Base-by-base conservation (phyloP, 2,113 vertebrate genomes). In the Rhabdomys dilectus region DNA sequence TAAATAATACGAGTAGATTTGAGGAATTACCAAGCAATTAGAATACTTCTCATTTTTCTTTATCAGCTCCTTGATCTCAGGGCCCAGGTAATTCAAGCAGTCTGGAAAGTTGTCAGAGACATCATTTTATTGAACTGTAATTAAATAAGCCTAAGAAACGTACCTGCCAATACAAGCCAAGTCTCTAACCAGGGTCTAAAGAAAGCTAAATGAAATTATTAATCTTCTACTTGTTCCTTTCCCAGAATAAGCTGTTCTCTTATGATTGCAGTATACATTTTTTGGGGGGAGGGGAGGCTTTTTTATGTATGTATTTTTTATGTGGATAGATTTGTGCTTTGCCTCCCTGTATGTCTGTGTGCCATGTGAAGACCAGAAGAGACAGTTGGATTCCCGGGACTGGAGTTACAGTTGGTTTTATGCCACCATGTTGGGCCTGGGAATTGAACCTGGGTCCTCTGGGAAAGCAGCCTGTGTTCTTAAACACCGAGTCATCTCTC, bases 101-200 rank as follows among this genome's bases (percentile, higher is more conserved):
- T 91, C 53, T 84, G 68, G 58, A 60, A 92, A 5, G 66, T 87
- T 87, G 53, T 42, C 66, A 34, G 60, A 89, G 8, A 75, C 51
- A 51, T 86, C 48, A 17, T 73, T 91, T 31, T 91, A 84, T 26
- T 90, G 60, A 89, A 45, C 58, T 84, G 5, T 73, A 66, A n/a
- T 58, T 66, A 91, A 95, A 68, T 88, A 16, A 94, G 29, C 58
- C 42, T 95, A 95, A 93, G 76, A 86, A 93, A 39, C 31, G n/a
- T 64, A 96, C 76, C 80, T 72, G 12, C 39, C 77, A 13, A 0
- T 45, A 66, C 42, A 62, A 36, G 66, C 58, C n/a, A 36, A 88
- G 62, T 48, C 19, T 73, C 19, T 81, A 53, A 76, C 51, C 75
- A 58, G 91, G 17, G 51, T 31, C 29, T 80, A 80, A 92, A 88